Conservation (phyloP, 2,113 vertebrate species). For the Malurus cyaneus region DNA sequence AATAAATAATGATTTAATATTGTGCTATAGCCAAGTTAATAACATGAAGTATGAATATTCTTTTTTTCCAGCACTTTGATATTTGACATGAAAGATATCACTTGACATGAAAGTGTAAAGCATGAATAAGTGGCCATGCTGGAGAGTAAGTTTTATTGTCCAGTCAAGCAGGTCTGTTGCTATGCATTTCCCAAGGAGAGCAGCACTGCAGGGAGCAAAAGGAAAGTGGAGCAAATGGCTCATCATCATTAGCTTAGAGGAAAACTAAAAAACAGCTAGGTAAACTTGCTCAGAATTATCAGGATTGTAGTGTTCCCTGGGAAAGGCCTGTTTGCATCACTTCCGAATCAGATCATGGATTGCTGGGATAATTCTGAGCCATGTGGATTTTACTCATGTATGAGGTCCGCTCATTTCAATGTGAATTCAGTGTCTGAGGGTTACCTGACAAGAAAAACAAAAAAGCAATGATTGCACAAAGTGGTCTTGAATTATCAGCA, state of each 20-base stretch:
- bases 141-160: not conserved
- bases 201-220: not conserved
- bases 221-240: not conserved
- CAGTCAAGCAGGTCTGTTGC: not conserved
- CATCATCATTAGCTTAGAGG: not conserved
- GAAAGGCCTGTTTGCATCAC: not conserved
- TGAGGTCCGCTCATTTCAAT: not conserved
- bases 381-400: not conserved
- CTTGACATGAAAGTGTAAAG: not conserved
- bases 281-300: not conserved
- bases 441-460: not conserved
- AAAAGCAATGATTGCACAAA: not conserved
- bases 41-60: not conserved
- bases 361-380: not conserved
- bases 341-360: not conserved
- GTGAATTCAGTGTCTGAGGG: not conserved
- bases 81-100: not conserved
- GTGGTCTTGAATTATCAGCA: not conserved
- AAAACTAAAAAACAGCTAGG: not conserved
- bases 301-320: not conserved
- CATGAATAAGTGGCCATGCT: not conserved
- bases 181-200: not conserved
- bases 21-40: not conserved
- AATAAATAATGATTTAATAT: not conserved
- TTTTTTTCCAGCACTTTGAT: not conserved